Percentiles rank a stretch among this genome's conserved stretches.
These are phyloP conservation scores for Serrognathus titanus DNA, from an alignment of 2,888 invertebrate genomes.

Conservation along the genomic window DNA sequence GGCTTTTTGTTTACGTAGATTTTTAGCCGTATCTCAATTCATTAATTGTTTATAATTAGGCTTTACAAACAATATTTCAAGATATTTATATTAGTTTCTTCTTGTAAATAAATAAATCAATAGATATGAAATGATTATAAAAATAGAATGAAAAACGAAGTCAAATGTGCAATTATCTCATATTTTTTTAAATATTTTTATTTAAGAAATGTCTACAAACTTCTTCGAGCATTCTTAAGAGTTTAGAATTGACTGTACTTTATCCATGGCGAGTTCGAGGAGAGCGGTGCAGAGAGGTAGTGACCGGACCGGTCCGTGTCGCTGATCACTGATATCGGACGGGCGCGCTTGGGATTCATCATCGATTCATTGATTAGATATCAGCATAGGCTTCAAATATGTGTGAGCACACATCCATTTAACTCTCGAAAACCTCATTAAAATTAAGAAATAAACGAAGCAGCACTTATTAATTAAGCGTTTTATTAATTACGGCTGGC, in stretches of 20 bases:
- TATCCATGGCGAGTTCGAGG: conserved; percentile 22
- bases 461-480: neutral
- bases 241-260: conserved; percentile 2
- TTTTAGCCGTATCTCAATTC: too few species aligned
- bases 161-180: too few species aligned
- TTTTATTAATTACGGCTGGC: too few species aligned
- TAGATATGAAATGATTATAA: too few species aligned
- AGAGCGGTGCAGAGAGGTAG: conserved; percentile 28
- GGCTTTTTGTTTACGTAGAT: too few species aligned
- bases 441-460: neutral
- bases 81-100: too few species aligned
- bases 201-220: neutral
- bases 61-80: too few species aligned
- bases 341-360: conserved; percentile 43
- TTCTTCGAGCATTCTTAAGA: neutral
- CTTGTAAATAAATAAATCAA: too few species aligned
- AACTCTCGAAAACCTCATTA: conserved; percentile 1
- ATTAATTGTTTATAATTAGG: too few species aligned
- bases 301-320: conserved; percentile 41
- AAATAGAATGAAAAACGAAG: too few species aligned
- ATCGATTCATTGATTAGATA: conserved; percentile 50
- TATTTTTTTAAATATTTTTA: too few species aligned
- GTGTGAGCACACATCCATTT: conserved; percentile 33
- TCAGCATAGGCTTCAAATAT: conserved; percentile 40
- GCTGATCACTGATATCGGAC: conserved; percentile 42